Evolutionary conservation across 2,888 invertebrate species (phyloP).

Genomic region (Rosalia funebris): DNA sequence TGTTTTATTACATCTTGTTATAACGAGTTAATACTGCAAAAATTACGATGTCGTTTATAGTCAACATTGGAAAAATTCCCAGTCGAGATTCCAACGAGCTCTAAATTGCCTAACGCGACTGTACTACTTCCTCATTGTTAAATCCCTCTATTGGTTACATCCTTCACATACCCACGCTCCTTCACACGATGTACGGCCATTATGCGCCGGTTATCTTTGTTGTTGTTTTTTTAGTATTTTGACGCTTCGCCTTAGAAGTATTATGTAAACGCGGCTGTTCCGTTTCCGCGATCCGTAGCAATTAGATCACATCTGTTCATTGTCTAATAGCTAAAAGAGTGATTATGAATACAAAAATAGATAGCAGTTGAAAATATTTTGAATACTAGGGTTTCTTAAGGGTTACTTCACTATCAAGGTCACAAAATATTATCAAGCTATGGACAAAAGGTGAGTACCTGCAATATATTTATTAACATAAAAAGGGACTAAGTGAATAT

Average conservation of each 20-base stretch:
- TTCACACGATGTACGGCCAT: constrained; percentile 23
- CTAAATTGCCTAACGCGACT: constrained; percentile 33
- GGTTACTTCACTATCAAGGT: too few relatives aligned
- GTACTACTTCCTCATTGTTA: constrained; percentile 51
- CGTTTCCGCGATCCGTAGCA: neutral
- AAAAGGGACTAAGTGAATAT: too few relatives aligned
- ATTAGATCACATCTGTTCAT: too few relatives aligned
- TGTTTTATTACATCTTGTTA: neutral
- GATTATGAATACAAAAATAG: too few relatives aligned
- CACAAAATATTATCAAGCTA: too few relatives aligned
- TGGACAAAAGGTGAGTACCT: too few relatives aligned
- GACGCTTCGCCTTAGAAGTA: constrained; percentile 6
- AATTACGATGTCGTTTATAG: neutral
- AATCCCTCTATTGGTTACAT: constrained; percentile 49
- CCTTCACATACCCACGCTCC: constrained; percentile 38
- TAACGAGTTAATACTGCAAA: neutral
- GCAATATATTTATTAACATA: too few relatives aligned
- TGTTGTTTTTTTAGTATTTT: constrained; percentile 22
- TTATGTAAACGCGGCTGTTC: constrained; percentile 4
- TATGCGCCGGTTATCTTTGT: constrained; percentile 9
- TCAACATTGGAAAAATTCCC: constrained; percentile 4
- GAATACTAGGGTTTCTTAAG: too few relatives aligned
- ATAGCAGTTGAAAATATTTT: too few relatives aligned
- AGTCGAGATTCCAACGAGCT: constrained; percentile 3
- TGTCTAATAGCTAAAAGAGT: too few relatives aligned